These are phyloP conservation scores for Lepidostoma basale DNA, from an alignment of 1,140 invertebrate genomes.

Conservation along the genomic window DNA sequence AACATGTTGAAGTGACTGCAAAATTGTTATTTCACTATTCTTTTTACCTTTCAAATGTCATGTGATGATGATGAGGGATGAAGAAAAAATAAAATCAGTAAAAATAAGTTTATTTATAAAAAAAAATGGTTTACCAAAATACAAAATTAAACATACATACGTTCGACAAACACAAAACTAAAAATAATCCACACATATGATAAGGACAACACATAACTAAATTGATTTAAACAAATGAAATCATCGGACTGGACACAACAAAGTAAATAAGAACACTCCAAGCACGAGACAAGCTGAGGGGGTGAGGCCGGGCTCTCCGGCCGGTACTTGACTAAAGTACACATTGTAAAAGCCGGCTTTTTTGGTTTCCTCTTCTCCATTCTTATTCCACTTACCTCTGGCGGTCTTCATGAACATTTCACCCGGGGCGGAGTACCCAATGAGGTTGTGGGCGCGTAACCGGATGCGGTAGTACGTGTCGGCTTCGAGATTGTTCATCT, in stretches of 20 bases:
- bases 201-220: slow-evolving; percentile 1
- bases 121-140: slow-evolving; percentile 26
- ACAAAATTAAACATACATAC: slow-evolving; percentile 37
- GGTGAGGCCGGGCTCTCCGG: background rate
- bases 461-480: slow-evolving; percentile 84
- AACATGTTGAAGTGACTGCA: no score
- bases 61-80: slow-evolving; percentile 16
- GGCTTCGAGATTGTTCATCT: slow-evolving; percentile 70
- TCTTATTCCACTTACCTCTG: slow-evolving; percentile 73
- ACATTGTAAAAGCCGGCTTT: slow-evolving; percentile 60
- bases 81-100: slow-evolving; percentile 30
- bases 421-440: slow-evolving; percentile 78
- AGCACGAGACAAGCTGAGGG: slow-evolving; percentile 29
- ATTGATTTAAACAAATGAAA: slow-evolving; percentile 13
- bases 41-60: slow-evolving; percentile 21
- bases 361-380: slow-evolving; percentile 54
- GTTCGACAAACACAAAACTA: slow-evolving; percentile 35
- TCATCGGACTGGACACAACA: slow-evolving; percentile 33
- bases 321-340: slow-evolving; percentile 48
- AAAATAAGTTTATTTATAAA: slow-evolving; percentile 26
- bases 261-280: slow-evolving; percentile 36
- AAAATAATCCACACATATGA: slow-evolving; percentile 29
- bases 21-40: slow-evolving; percentile 30
- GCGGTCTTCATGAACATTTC: slow-evolving; percentile 81
- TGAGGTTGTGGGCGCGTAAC: slow-evolving; percentile 81